phyloP scores from a whole-genome alignment of 2,888 invertebrate genomes.

The Andrena hattorfiana region DNA sequence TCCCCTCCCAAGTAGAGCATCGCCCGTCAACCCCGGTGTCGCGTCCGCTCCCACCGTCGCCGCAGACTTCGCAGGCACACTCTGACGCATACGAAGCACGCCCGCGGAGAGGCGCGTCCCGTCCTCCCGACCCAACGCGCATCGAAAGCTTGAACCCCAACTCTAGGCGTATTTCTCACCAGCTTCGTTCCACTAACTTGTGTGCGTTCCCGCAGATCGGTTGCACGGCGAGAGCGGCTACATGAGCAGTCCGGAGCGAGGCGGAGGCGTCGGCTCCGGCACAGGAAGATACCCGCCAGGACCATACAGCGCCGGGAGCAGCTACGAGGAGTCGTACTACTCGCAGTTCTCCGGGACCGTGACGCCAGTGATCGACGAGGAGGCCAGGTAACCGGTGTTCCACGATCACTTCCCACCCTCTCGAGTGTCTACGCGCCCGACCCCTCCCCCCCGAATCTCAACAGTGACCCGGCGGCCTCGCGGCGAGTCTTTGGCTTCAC shows the following conservation, averaged over 20 bases:
- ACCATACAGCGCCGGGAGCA: constrained; percentile 87
- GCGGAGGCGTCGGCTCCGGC: constrained; percentile 82
- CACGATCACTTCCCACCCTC: not conserved
- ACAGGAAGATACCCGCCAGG: constrained; percentile 82
- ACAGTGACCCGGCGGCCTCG: not conserved
- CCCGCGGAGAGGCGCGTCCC: not conserved
- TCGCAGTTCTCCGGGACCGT: constrained; percentile 93
- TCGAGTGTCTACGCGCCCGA: not conserved
- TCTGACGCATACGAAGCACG: constrained; percentile 30
- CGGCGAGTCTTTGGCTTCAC: not conserved
- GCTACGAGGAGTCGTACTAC: constrained; percentile 95
- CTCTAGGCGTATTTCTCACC: not conserved
- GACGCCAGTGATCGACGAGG: constrained; percentile 96
- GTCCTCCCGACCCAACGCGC: not conserved
- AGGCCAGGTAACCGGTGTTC: constrained; percentile 88
- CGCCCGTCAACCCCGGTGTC: constrained; percentile 11
- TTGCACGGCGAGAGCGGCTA: constrained; percentile 89
- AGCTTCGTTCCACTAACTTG: not conserved
- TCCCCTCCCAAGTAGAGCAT: constrained; percentile 9
- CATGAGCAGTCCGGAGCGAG: constrained; percentile 95
- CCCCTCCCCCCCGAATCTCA: not conserved
- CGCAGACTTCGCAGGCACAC: constrained; percentile 24
- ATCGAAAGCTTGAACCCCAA: not conserved
- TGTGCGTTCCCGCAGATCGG: constrained; percentile 79
- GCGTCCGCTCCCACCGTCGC: constrained; percentile 7